Evolutionary conservation across 2,888 invertebrate species (phyloP).

Genomic region (Tetranychus piercei): DNA sequence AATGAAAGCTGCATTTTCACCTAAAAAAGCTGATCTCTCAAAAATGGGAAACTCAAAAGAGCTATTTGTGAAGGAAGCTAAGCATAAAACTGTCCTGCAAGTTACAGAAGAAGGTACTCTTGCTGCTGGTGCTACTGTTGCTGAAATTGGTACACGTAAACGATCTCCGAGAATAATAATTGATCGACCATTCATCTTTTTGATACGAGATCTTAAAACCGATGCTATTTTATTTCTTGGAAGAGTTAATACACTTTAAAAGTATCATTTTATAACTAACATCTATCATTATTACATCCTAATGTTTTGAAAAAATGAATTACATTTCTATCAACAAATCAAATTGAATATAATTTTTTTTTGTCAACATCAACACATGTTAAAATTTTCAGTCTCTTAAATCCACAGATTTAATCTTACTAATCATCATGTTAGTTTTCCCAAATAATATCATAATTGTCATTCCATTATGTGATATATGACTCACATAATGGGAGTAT

Average conservation of each 20-base stretch:
- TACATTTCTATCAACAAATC: too few relatives aligned
- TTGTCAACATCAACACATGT: too few relatives aligned
- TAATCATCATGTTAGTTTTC: too few relatives aligned
- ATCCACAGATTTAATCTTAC: too few relatives aligned
- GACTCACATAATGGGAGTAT: too few relatives aligned
- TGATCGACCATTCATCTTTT: slow-evolving; percentile 9
- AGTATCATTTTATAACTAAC: too few relatives aligned
- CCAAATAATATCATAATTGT: too few relatives aligned
- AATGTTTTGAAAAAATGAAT: too few relatives aligned
- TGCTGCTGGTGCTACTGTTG: slow-evolving; percentile 2
- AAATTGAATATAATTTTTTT: too few relatives aligned
- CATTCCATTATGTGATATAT: too few relatives aligned
- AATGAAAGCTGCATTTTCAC: slow-evolving; percentile 8
- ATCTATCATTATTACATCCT: too few relatives aligned
- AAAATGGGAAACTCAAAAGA: slow-evolving; percentile 6
- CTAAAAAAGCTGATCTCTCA: slow-evolving; percentile 8
- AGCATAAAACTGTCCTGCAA: slow-evolving; percentile 9
- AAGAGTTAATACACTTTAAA: not conserved
- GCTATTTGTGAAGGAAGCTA: slow-evolving; percentile 9
- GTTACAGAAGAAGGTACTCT: slow-evolving; percentile 9
- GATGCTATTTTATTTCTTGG: slow-evolving; percentile 9
- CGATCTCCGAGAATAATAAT: not conserved
- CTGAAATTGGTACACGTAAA: slow-evolving; percentile 8
- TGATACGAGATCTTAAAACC: slow-evolving; percentile 5
- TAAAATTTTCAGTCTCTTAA: too few relatives aligned